Base-by-base conservation (phyloP, 2,113 vertebrate species). In the Macquaria australasica region DNA sequence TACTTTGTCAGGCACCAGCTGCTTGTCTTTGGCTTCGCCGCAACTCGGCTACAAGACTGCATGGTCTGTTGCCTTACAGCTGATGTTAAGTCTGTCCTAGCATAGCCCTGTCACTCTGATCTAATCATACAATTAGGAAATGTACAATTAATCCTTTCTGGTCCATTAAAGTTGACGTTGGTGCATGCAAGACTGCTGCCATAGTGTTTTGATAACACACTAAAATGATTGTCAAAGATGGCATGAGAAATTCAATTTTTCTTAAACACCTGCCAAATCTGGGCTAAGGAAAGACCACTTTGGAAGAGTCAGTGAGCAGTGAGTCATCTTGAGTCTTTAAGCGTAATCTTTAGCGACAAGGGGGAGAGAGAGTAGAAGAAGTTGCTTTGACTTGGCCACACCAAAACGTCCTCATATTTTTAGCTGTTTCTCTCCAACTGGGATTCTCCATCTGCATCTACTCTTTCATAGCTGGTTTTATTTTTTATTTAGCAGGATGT, bases 401-500 rank as follows among this genome's bases (percentile, higher is more conserved):
- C 67, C 20, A 64, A 31, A 73, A 86, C 53, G 1, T 55, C 23
- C 5, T 73, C 50, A 50, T 81, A 70, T 83, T 84, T 83, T 85
- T 78, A 86, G 77, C 81, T 48, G 18, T 34, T 73, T 62, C 60
- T 81, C 21, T 83, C 68, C 58, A 70, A 69, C 87, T 82, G 68
- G 50, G 68, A 80, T 80, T 79, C 55, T 71, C 85, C 72, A 82
- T 86, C 51, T 85, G 70, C 41, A 80, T 73, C 53, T 69, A 53
- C 48, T 55, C 62, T 82, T 72, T 73, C 58, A 73, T 41, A 60
- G 73, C 66, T 82, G 62, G 71, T 67, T 85, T 79, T 70, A 76
- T 82, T 88, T 88, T 73, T 82, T 73, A 68, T 87, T 85, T 69
- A 76, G 70, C 56, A 55, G 39, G 21, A 74, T 82, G 82, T 62